Evolutionary conservation across 1,140 invertebrate species (phyloP).

Genomic region (Tetramorium alpestre): DNA sequence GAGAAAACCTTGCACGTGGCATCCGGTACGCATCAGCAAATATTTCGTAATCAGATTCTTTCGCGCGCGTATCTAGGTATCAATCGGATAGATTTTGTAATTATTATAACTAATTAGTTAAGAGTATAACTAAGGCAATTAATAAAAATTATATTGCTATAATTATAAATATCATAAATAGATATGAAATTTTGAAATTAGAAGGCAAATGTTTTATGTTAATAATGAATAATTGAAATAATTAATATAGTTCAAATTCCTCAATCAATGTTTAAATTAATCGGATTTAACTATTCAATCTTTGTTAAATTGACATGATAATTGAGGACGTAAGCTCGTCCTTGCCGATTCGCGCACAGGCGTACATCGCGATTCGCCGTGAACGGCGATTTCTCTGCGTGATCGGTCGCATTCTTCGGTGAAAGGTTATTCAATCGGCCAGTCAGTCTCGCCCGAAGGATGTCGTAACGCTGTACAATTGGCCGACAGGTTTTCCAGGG

Average conservation of each 20-base stretch:
- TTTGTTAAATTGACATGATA: not conserved
- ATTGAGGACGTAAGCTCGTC: not conserved
- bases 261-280: not conserved
- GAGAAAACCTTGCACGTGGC: not conserved
- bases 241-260: not conserved
- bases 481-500: conserved; percentile 6
- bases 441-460: conserved; percentile 11
- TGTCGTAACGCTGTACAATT: conserved; percentile 33
- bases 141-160: not conserved
- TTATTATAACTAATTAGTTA: not conserved
- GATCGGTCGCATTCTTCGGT: conserved; percentile 22
- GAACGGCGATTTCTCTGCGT: conserved; percentile 21
- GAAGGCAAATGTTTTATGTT: not conserved
- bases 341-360: not conserved
- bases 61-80: not conserved
- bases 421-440: conserved; percentile 56
- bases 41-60: not conserved
- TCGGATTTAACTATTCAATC: not conserved
- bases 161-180: not conserved
- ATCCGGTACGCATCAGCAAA: not conserved
- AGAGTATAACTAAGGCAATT: not conserved
- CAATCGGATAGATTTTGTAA: conserved; percentile 11
- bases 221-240: not conserved
- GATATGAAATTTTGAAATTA: not conserved
- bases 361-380: not conserved